Evolutionary conservation across 2,797 vertebrate species (phyloP).

Genomic region (Apogon hyalosoma): DNA sequence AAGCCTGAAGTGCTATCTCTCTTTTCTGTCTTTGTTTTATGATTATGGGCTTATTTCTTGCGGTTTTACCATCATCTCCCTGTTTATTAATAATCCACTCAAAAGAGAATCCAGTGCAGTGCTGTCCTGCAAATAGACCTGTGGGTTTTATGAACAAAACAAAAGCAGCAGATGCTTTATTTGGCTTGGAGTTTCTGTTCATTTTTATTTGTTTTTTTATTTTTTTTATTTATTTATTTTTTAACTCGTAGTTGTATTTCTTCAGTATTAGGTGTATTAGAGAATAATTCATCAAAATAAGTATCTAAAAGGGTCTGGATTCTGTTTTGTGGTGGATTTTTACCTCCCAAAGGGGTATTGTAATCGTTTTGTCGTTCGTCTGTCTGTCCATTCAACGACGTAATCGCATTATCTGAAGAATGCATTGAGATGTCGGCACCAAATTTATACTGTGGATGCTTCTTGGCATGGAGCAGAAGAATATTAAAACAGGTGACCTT

Average conservation of each 20-base stretch:
- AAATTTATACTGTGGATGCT: no score
- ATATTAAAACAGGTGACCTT: no score
- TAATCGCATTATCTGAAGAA: no score
- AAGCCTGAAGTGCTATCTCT: slow-evolving; percentile 16
- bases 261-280: background rate
- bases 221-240: no score
- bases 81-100: slow-evolving; percentile 3
- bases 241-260: background rate
- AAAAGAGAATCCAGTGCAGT: background rate
- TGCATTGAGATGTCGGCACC: no score
- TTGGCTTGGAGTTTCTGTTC: no score
- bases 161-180: background rate
- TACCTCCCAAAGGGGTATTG: no score
- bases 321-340: slow-evolving; percentile 45
- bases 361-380: no score
- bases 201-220: no score
- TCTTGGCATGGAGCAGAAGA: no score
- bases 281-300: background rate
- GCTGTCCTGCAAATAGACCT: background rate
- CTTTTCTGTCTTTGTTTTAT: slow-evolving; percentile 11
- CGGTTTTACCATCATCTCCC: background rate
- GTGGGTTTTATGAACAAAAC: background rate
- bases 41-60: slow-evolving; percentile 3
- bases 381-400: no score
- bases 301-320: background rate